Evolutionary conservation across 2,113 vertebrate species (phyloP).

Genomic region (Uropsilus gracilis): DNA sequence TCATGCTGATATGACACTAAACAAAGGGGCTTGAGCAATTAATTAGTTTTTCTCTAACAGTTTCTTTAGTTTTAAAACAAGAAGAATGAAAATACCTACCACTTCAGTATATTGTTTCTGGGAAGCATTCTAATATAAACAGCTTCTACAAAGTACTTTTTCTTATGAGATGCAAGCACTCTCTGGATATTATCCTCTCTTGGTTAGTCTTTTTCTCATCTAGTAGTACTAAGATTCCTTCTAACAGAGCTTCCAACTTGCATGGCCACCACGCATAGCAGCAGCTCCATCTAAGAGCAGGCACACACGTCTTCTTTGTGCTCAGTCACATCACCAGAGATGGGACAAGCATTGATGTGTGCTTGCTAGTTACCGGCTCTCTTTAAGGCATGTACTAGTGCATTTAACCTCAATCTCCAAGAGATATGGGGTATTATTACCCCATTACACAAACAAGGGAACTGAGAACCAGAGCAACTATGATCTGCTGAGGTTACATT

Average conservation of each 20-base stretch:
- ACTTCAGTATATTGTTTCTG: not conserved
- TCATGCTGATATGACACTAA: not conserved
- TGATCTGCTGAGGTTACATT: not conserved
- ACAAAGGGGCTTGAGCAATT: not conserved
- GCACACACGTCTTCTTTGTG: too few species aligned
- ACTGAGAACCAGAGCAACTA: not conserved
- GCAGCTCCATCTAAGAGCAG: not conserved
- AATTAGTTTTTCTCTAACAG: not conserved
- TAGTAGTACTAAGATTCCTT: not conserved
- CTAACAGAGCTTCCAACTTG: not conserved
- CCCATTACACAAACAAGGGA: not conserved
- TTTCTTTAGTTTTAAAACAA: not conserved
- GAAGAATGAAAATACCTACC: not conserved
- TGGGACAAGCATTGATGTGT: accelerated
- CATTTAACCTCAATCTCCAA: not conserved
- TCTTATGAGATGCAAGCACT: not conserved
- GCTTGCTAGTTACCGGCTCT: not conserved
- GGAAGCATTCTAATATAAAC: not conserved
- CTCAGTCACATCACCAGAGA: not conserved
- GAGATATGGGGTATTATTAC: too few species aligned
- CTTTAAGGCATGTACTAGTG: not conserved
- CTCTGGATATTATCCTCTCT: not conserved
- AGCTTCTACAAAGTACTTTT: not conserved
- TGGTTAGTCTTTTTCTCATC: not conserved
- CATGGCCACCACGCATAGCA: not conserved